Percentiles rank a stretch among this genome's conserved stretches.
These are phyloP conservation scores for Emydocephalus ijimae DNA, from an alignment of 2,113 vertebrate genomes.

Conservation along the genomic window DNA sequence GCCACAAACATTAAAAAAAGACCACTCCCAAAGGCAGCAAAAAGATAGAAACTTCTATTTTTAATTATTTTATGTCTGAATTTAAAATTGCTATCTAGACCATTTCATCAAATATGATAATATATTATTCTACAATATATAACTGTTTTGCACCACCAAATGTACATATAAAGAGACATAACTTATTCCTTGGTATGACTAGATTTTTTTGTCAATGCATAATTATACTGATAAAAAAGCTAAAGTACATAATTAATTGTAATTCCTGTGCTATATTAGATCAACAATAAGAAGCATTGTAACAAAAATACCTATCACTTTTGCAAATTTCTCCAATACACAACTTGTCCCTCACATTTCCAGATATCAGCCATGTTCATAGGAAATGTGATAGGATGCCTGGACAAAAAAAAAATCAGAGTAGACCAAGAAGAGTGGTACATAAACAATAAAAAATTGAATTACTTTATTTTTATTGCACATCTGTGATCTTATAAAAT, in stretches of 20 bases:
- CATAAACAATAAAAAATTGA: conserved; percentile 58
- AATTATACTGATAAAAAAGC: not conserved
- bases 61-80: not conserved
- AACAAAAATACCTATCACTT: conserved; percentile 1
- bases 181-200: not conserved
- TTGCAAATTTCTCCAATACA: conserved; percentile 25
- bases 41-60: not conserved
- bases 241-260: not conserved
- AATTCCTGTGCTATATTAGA: conserved; percentile 27
- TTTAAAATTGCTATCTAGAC: not conserved
- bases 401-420: conserved; percentile 46
- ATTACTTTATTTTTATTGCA: conserved; percentile 55
- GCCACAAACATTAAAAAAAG: not conserved
- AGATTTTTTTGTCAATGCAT: not conserved
- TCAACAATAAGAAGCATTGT: conserved; percentile 43
- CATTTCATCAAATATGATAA: not conserved
- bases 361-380: conserved; percentile 47
- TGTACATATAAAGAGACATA: not conserved
- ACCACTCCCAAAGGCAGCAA: not conserved
- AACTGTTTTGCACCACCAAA: not conserved
- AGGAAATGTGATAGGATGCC: conserved; percentile 58
- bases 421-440: conserved; percentile 56
- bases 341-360: conserved; percentile 3
- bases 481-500: conserved; percentile 48
- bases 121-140: not conserved